phyloP scores from a whole-genome alignment of 1,140 invertebrate genomes.

The Latrodectus geometricus region DNA sequence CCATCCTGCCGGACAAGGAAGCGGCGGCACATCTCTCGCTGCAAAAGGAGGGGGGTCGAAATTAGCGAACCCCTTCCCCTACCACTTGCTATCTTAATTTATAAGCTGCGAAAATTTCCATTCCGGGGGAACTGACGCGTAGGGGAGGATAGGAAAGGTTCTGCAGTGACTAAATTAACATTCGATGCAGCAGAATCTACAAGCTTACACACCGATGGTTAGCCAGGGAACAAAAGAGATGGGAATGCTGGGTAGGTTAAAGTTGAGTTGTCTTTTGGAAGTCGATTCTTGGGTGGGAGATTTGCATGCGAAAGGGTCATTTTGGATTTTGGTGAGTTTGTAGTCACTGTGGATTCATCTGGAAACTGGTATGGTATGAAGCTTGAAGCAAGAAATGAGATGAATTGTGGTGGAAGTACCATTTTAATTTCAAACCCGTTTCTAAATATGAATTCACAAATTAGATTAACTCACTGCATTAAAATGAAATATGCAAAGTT shows the following conservation, averaged over 20 bases:
- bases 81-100: conserved; percentile 4
- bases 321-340: neutral
- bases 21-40: neutral
- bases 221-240: neutral
- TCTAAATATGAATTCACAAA: too few species aligned
- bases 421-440: too few species aligned
- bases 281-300: neutral
- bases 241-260: neutral
- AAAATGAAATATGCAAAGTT: too few species aligned
- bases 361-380: too few species aligned
- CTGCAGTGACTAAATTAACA: conserved; percentile 7
- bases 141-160: neutral
- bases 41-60: neutral
- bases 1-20: neutral
- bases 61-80: neutral
- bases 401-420: too few species aligned
- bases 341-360: neutral
- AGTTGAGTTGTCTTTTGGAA: neutral
- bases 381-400: too few species aligned
- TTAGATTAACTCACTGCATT: too few species aligned
- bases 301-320: neutral
- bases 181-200: neutral
- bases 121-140: neutral
- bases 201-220: neutral
- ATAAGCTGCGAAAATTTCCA: conserved; percentile 19